Conservation (phyloP, 2,113 vertebrate species). For the Collichthys lucidus region DNA sequence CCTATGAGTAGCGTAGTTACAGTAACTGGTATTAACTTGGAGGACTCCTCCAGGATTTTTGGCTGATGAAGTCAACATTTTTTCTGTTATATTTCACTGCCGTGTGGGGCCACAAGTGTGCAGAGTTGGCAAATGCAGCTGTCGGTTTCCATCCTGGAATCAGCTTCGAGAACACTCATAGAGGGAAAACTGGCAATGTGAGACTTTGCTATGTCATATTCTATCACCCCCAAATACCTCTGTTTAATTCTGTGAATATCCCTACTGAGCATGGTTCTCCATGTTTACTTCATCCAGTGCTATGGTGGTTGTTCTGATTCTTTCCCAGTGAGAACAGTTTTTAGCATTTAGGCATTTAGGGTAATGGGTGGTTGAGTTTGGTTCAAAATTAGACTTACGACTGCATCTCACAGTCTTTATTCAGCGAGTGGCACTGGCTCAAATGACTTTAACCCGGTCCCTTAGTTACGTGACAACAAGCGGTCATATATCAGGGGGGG, state of each 20-base stretch:
- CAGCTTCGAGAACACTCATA: conserved; percentile 25
- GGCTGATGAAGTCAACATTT: conserved; percentile 25
- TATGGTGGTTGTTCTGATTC: not conserved
- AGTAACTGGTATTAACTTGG: conserved; percentile 30
- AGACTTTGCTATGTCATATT: conserved; percentile 43
- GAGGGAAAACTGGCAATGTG: conserved; percentile 61
- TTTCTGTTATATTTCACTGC: conserved; percentile 22
- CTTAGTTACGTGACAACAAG: not conserved
- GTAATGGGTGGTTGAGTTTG: not conserved
- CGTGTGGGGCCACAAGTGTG: conserved; percentile 20
- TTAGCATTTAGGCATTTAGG: not conserved
- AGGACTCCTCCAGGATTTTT: conserved; percentile 1
- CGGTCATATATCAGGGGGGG: not conserved
- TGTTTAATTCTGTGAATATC: conserved; percentile 40
- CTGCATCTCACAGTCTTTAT: not conserved
- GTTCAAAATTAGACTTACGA: not conserved
- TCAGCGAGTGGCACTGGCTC: not conserved
- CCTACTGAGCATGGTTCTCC: conserved; percentile 17
- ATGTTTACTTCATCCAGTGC: conserved; percentile 4
- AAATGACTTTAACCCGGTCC: not conserved
- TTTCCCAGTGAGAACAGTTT: not conserved
- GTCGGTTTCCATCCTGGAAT: conserved; percentile 61
- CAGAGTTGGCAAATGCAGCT: conserved; percentile 55
- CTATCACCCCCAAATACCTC: conserved; percentile 39
- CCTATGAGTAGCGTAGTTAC: conserved; percentile 27